A percentile compares a stretch with the other conserved stretches of the same genome.
Evolutionary conservation across 2,888 invertebrate genomes (phyloP).

Genomic region (Synergus laeviventris): DNA sequence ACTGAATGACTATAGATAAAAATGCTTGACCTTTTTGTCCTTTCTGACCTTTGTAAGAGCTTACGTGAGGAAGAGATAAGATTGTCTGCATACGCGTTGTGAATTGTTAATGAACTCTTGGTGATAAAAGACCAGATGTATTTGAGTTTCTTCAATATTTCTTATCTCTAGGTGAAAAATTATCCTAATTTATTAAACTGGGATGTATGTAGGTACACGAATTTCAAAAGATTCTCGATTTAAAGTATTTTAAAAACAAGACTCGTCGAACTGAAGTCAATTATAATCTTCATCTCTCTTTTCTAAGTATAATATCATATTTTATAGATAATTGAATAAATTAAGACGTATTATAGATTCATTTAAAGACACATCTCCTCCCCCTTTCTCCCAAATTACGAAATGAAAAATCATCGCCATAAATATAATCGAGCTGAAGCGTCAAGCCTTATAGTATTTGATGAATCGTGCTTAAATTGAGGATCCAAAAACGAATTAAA

Average conservation of each 20-base stretch:
- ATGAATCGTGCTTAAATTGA: slow-evolving; percentile 15
- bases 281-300: too few species aligned
- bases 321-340: too few species aligned
- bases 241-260: not conserved
- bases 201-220: not conserved
- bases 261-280: too few species aligned
- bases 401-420: not conserved
- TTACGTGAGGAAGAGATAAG: slow-evolving; percentile 25
- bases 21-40: slow-evolving; percentile 32
- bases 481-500: slow-evolving; percentile 16
- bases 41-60: slow-evolving; percentile 33
- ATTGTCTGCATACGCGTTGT: not conserved
- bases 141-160: not conserved
- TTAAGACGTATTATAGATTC: too few species aligned
- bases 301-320: too few species aligned
- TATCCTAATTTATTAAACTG: not conserved
- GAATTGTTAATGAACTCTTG: slow-evolving; percentile 6
- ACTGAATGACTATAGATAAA: slow-evolving; percentile 35
- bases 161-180: not conserved
- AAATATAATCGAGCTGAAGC: not conserved
- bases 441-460: not conserved
- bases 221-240: not conserved
- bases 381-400: not conserved
- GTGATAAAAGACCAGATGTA: slow-evolving; percentile 1
- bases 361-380: not conserved